A percentile compares a stretch with the other conserved stretches of the same genome.
Evolutionary conservation across 2,888 invertebrate species (phyloP).

Genomic region (Malthinus flaveolus): DNA sequence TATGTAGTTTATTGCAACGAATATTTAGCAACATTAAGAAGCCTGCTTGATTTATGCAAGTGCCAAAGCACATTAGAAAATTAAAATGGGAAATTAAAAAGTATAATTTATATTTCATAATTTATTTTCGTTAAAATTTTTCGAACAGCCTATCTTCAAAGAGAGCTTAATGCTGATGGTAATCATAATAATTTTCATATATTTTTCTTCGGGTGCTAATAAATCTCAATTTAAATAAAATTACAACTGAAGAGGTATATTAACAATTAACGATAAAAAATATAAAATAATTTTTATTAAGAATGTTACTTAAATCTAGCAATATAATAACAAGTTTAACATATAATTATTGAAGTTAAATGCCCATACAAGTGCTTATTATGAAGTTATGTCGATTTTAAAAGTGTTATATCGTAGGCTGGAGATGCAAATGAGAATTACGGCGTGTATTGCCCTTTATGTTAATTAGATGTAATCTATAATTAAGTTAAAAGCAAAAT

Average conservation of each 20-base stretch:
- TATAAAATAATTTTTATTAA: constrained; percentile 12
- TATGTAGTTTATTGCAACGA: no score
- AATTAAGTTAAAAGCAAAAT: constrained; percentile 17
- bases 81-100: no score
- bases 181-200: neutral
- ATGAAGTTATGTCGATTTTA: constrained; percentile 19
- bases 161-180: neutral
- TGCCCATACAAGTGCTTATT: constrained; percentile 17
- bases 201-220: neutral
- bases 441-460: constrained; percentile 19
- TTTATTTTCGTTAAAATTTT: no score
- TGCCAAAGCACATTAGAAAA: no score
- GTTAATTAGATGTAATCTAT: constrained; percentile 13
- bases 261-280: constrained; percentile 7
- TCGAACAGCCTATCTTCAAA: no score
- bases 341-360: constrained; percentile 18
- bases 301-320: constrained; percentile 14
- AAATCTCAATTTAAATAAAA: constrained; percentile 1
- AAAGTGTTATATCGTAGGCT: constrained; percentile 9
- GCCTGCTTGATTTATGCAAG: no score
- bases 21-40: no score
- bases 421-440: constrained; percentile 17
- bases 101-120: no score
- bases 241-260: neutral
- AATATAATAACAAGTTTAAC: constrained; percentile 12